phyloP scores from a whole-genome alignment of 2,113 vertebrate species.

The Athene cunicularia region DNA sequence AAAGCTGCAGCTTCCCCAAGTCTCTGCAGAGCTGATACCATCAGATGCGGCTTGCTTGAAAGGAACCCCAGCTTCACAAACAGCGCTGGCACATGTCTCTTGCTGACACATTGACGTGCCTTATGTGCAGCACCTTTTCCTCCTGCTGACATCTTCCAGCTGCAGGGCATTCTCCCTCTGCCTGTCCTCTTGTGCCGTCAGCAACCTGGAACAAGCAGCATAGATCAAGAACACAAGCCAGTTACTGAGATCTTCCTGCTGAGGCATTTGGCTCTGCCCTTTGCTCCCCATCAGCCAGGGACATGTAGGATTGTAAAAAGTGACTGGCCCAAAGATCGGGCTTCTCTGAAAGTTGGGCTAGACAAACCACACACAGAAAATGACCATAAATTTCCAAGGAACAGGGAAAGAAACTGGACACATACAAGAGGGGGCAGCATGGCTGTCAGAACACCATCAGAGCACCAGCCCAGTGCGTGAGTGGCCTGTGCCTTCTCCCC shows the following conservation, averaged over 20 bases:
- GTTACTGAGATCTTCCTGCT: not conserved
- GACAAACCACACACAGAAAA: not conserved
- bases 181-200: constrained; percentile 75
- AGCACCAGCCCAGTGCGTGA: not conserved
- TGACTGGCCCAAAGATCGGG: not conserved
- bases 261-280: not conserved
- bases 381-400: not conserved
- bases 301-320: not conserved
- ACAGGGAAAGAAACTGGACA: not conserved
- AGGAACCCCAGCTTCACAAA: not conserved
- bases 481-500: not conserved
- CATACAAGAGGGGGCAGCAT: not conserved
- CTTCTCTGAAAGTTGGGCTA: not conserved
- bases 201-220: constrained; percentile 68
- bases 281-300: not conserved
- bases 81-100: not conserved
- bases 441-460: too few relatives aligned
- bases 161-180: constrained; percentile 73
- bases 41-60: not conserved
- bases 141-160: constrained; percentile 59
- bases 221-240: not conserved
- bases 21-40: not conserved
- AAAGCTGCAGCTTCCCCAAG: not conserved
- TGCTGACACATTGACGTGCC: not conserved
- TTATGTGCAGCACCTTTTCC: constrained; percentile 74